A percentile compares a stretch with the other conserved stretches of the same genome.
phyloP scores from a whole-genome alignment of 2,113 vertebrate genomes.

The Pelecanus crispus region DNA sequence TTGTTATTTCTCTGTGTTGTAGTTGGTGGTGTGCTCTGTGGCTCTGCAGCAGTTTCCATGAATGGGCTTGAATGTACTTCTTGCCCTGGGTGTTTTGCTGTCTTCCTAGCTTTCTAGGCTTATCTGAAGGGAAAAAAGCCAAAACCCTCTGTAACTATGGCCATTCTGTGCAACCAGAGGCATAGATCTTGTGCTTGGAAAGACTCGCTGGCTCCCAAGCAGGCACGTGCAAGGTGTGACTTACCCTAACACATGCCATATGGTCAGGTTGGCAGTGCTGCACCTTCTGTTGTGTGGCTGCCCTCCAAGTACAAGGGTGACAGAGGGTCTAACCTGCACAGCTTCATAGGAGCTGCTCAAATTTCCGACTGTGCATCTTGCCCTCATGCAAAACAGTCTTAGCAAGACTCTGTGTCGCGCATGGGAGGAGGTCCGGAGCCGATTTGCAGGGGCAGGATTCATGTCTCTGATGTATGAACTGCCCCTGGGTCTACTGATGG shows the following conservation, averaged over 20 bases:
- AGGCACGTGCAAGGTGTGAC: accelerated
- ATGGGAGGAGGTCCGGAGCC: not conserved
- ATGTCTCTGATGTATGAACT: accelerated
- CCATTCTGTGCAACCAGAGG: not conserved
- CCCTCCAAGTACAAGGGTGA: accelerated
- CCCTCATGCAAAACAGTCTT: not conserved
- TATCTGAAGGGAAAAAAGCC: not conserved
- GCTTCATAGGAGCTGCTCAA: not conserved
- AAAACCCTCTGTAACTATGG: too few relatives aligned
- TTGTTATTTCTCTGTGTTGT: not conserved
- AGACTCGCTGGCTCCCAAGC: not conserved
- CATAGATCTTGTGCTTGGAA: not conserved
- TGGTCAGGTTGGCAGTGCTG: accelerated
- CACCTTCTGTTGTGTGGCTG: not conserved
- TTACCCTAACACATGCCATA: not conserved
- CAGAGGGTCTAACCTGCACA: not conserved
- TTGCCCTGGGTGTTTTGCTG: not conserved
- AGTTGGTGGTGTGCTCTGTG: not conserved
- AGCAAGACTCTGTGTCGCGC: not conserved
- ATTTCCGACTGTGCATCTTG: not conserved
- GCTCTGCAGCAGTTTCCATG: not conserved
- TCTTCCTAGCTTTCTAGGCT: not conserved
- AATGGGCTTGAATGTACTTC: not conserved
- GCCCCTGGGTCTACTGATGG: not conserved
- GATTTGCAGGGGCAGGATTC: not conserved